Evolutionary conservation across 2,888 invertebrate genomes (phyloP).

Genomic region (Zelleria hepariella): DNA sequence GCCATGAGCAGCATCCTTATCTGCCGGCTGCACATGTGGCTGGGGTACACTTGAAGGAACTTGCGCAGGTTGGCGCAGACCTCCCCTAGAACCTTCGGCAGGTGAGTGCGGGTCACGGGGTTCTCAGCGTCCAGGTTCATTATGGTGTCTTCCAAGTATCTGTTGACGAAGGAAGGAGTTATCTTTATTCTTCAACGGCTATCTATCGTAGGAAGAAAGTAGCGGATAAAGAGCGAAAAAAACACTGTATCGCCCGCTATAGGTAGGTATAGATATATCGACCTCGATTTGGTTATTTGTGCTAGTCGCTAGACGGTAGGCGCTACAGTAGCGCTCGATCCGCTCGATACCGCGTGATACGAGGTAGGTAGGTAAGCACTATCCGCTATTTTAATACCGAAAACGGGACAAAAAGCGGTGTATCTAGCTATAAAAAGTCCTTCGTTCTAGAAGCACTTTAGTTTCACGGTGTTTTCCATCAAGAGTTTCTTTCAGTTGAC

Average conservation of each 20-base stretch:
- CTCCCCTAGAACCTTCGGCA: conserved; percentile 82
- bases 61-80: conserved; percentile 76
- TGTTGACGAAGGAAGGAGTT: conserved; percentile 40
- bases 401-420: background rate
- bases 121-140: conserved; percentile 83
- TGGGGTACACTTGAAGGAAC: conserved; percentile 77
- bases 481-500: background rate
- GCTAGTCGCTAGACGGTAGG: no score
- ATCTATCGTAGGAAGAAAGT: no score
- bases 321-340: no score
- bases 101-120: conserved; percentile 86
- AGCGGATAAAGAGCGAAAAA: background rate
- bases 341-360: background rate
- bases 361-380: background rate
- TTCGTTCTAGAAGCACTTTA: background rate
- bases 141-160: conserved; percentile 90
- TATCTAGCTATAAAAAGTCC: background rate
- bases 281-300: background rate
- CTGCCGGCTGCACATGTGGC: conserved; percentile 73
- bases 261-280: background rate
- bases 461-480: background rate
- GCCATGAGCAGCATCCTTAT: conserved; percentile 81
- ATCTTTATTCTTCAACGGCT: no score
- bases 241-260: background rate
- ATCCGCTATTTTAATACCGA: background rate